Evolutionary conservation across 2,888 invertebrate genomes (phyloP).

Genomic region (Chirona hameri): DNA sequence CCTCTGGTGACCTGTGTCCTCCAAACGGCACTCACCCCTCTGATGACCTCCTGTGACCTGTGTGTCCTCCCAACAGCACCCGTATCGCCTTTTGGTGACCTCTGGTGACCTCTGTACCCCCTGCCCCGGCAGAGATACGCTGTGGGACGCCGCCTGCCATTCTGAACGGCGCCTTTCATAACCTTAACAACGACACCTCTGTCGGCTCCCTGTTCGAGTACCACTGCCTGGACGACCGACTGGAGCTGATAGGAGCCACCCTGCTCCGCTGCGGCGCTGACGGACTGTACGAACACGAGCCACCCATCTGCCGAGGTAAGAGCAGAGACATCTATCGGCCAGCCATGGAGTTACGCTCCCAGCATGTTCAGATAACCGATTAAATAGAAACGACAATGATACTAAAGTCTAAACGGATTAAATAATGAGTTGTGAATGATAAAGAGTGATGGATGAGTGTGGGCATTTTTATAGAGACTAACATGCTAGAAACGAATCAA

Average conservation of each 20-base stretch:
- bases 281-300: conserved; percentile 72
- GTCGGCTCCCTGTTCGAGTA: conserved; percentile 71
- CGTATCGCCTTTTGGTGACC: neutral
- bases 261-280: conserved; percentile 66
- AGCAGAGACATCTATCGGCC: neutral
- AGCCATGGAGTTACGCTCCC: neutral
- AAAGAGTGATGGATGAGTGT: no score
- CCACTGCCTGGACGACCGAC: conserved; percentile 63
- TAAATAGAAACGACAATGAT: no score
- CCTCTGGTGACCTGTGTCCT: no score
- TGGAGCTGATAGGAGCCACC: conserved; percentile 62
- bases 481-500: no score
- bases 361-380: no score
- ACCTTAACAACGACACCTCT: neutral
- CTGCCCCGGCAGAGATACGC: neutral
- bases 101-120: neutral
- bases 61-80: no score
- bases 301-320: conserved; percentile 62
- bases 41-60: no score
- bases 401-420: no score
- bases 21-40: no score
- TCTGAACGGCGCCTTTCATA: neutral
- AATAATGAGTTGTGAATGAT: no score
- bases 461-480: no score
- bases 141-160: neutral